Base-by-base conservation (phyloP, 2,888 invertebrate species). In the Ennomos quercinarius region DNA sequence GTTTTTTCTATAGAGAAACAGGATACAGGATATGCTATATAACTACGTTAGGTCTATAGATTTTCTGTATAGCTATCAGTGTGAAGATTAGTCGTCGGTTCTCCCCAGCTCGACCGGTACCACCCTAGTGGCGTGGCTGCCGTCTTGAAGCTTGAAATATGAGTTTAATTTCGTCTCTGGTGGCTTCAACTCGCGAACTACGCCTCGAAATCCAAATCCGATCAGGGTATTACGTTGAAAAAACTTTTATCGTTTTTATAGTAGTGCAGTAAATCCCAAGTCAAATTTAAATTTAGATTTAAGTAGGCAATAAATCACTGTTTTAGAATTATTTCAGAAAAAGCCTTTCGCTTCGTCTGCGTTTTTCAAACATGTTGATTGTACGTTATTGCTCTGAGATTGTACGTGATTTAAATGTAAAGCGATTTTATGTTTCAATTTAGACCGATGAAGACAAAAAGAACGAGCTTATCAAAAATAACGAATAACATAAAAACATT, bases 151-250 rank as follows among this genome's bases (percentile, higher is more conserved):
- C 42, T 75, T 53, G 70, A 77, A 78, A 77, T 79, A 76, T 73
- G 72, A 76, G 64, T 77, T 77, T 78, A 74, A 79, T 80, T 77
- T 74, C 62, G 74, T 75, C 78, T 74, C 78, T 68, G 65, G 76
- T 71, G 73, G 70, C 68, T 68, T 61, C 69, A 74, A 74, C 68
- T 74, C 66, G 61, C 67, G 66, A 62, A 70, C 66, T 67, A 68
- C 68, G 68, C 63, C 66, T 57, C 67, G 71, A 71, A 67, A 70
- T 64, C 68, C 63, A 73, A 75, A 74, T 73, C 68, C 69, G 70
- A 67, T 72, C 71, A 4, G 27, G 27, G 27, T 72, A 69, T 70
- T 64, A 76, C 73, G 74, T 77, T 70, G 67, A 63, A 71, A 68
- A 74, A 64, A 55, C 38, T 59, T 58, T 52, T 59, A 50, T 61